Evolutionary conservation across 2,113 vertebrate genomes (phyloP), one percentile per base, ranked within the genome.

Genomic region (Scomber japonicus): DNA sequence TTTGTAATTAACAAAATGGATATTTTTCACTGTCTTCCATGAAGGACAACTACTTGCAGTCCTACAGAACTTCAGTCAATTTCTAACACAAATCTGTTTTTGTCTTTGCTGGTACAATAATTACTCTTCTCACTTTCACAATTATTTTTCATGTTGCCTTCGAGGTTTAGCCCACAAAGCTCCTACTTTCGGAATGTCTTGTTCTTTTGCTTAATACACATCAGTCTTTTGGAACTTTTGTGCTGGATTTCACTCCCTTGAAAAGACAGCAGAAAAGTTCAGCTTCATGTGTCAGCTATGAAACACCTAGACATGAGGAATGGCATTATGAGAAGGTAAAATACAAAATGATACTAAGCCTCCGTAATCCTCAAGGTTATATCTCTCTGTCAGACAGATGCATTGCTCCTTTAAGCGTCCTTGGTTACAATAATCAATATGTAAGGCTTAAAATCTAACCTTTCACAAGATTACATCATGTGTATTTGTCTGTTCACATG

Each of bases 1-100:
- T 24, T 12, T 84, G 44, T 82, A 88, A 85, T 63, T 83, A 89
- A 85, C 71, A 67, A 78, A 80, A 86, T 45, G 45, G 66, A 67
- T 77, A 46, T 79, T 84, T 88, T 91, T 86, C 1, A 40, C 74
- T 3, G 0, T 79, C 71, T 81, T 85, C 31, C 27, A 44, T 75
- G 57, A 83, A 69, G 78, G 69, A 77, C 75, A 79, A 65, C 49
- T 44, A 56, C 80, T 61, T 64, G 35, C 40, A 67, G 21, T 59
- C 2, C 54, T 11, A 11, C 48, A 59, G 0, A 77, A 78, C 50
- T 73, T 71, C 8, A 55, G 51, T 57, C 46, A 44, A 14, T 44
- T 61, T 56, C 5, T 45, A 49, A 56, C n/a, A 35, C 16, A 54
- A 30, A 7, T 0, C 1, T 27, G 24, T 75, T 74, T 2, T 48